These are phyloP conservation scores for Polypedilum pembai DNA, from an alignment of 1,140 invertebrate genomes.

Conservation along the genomic window DNA sequence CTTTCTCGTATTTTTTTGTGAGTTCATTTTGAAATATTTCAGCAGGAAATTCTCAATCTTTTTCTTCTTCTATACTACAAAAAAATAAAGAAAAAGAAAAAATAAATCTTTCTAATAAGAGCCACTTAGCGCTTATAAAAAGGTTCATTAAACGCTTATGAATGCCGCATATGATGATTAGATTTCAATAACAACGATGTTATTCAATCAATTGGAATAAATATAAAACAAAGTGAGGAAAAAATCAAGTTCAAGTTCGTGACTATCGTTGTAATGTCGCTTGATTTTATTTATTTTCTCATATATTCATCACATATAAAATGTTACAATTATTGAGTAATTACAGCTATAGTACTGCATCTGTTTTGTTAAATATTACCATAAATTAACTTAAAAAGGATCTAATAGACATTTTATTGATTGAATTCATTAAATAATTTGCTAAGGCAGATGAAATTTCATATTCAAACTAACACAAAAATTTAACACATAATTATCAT, in stretches of 20 bases:
- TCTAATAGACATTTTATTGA: no score
- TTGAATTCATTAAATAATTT: no score
- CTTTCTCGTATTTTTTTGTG: not conserved
- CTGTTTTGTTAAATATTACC: no score
- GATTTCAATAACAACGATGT: not conserved
- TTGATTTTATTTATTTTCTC: no score
- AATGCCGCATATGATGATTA: not conserved
- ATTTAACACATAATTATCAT: no score
- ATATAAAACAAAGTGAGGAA: not conserved
- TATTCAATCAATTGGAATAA: slow-evolving; percentile 1
- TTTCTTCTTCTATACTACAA: not conserved
- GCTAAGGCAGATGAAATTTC: no score
- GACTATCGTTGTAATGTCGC: not conserved
- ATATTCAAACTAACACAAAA: no score
- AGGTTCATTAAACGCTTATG: not conserved
- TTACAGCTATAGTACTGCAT: no score
- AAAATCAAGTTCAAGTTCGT: slow-evolving; percentile 11
- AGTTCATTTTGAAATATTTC: not conserved
- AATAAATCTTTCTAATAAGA: not conserved
- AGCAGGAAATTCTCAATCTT: not conserved
- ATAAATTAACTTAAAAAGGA: no score
- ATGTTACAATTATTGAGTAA: no score
- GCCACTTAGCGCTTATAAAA: not conserved
- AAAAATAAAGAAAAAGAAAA: not conserved
- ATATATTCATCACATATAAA: no score